A percentile compares a stretch with the other conserved stretches of the same genome.
Evolutionary conservation across 2,797 vertebrate species (phyloP).

Genomic region (Myotis findleyi): DNA sequence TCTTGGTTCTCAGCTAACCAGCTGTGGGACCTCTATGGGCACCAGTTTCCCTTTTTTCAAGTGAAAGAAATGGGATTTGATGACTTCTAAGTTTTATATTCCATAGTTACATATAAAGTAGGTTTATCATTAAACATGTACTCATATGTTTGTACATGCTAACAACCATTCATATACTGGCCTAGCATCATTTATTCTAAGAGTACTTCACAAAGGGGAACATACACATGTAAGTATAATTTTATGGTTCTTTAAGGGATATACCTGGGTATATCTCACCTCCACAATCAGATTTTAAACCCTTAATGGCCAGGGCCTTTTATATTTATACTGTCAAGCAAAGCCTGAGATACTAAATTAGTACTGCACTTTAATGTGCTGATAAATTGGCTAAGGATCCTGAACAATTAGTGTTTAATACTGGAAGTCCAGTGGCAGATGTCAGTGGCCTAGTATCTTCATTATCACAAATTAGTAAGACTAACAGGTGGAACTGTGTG

Average conservation of each 20-base stretch:
- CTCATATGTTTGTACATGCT: neutral
- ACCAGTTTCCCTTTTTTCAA: constrained; percentile 5
- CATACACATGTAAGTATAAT: neutral
- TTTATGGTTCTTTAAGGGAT: neutral
- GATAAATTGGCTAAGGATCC: constrained; percentile 42
- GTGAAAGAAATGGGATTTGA: neutral
- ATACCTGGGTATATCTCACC: neutral
- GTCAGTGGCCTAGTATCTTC: constrained; percentile 55
- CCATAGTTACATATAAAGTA: neutral
- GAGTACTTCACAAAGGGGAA: neutral
- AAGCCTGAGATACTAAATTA: constrained; percentile 56
- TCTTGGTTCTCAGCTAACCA: constrained; percentile 6
- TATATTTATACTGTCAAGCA: constrained; percentile 46
- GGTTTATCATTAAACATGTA: neutral
- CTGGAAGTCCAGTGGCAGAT: neutral
- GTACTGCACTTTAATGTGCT: constrained; percentile 35
- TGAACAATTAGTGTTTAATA: neutral
- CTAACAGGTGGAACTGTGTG: neutral
- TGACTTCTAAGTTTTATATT: neutral
- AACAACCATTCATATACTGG: neutral
- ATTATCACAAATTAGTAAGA: constrained; percentile 53
- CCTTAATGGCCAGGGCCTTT: constrained; percentile 35
- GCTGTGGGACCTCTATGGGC: neutral
- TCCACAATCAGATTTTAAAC: constrained; percentile 35
- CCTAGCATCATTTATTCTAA: neutral